phyloP scores from a whole-genome alignment of 2,113 vertebrate species.

The Osmerus mordax region DNA sequence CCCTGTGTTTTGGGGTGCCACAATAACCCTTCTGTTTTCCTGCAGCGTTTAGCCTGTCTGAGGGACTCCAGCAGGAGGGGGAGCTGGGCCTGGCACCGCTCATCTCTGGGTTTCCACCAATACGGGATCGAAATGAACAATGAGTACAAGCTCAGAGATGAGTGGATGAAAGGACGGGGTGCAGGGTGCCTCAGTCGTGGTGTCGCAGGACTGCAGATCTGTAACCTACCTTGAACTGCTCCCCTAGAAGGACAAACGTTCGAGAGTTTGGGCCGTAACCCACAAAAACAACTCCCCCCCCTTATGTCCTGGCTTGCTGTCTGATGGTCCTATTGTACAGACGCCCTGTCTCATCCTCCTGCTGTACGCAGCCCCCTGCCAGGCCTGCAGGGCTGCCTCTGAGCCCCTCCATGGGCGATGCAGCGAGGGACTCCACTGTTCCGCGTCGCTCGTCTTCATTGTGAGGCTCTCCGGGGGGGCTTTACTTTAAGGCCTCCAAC shows the following conservation, averaged over 20 bases:
- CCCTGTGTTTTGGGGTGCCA: conserved; percentile 58
- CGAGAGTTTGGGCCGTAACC: no score
- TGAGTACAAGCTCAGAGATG: no score
- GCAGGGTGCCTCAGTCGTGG: no score
- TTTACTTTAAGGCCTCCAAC: conserved; percentile 60
- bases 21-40: conserved; percentile 71
- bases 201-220: no score
- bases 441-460: conserved; percentile 55
- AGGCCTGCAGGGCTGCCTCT: conserved; percentile 19
- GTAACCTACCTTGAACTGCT: no score
- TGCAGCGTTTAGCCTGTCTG: conserved; percentile 55
- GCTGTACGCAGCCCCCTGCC: conserved; percentile 65
- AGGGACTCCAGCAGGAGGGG: no score
- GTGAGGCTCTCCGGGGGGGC: conserved; percentile 51
- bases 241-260: no score
- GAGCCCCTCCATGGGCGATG: conserved; percentile 61
- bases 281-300: no score
- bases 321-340: no score
- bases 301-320: no score
- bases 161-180: no score
- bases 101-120: conserved; percentile 57
- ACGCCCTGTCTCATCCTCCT: conserved; percentile 56
- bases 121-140: conserved; percentile 56
- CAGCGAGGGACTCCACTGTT: conserved; percentile 64
- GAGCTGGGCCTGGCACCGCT: conserved; percentile 23